phyloP scores from a whole-genome alignment of 1,140 invertebrate genomes.

The Eupeodes corollae region DNA sequence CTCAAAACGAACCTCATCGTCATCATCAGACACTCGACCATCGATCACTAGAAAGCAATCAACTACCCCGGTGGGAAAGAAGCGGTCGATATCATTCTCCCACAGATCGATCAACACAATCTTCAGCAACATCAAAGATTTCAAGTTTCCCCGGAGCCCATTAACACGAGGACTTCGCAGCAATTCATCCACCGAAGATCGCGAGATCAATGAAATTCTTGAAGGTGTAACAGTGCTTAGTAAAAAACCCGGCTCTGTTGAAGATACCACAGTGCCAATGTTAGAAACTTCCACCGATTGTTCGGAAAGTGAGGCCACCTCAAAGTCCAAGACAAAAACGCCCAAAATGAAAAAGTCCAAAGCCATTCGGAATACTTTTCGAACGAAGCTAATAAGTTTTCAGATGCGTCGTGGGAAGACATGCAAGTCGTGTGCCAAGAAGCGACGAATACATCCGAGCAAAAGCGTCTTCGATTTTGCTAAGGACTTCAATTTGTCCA shows the following conservation, averaged over 20 bases:
- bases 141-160: constrained; percentile 22
- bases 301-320: constrained; percentile 2
- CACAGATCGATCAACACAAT: constrained; percentile 32
- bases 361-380: constrained; percentile 34
- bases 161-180: constrained; percentile 18
- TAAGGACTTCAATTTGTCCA: constrained; percentile 10
- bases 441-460: constrained; percentile 30
- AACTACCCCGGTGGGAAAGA: constrained; percentile 16
- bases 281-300: not conserved
- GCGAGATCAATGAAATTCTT: too few species aligned
- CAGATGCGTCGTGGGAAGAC: constrained; percentile 22
- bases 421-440: constrained; percentile 31
- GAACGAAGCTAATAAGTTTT: constrained; percentile 27
- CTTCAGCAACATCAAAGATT: constrained; percentile 30
- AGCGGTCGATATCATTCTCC: constrained; percentile 29
- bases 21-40: constrained; percentile 23
- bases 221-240: not conserved
- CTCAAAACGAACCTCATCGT: constrained; percentile 22
- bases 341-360: constrained; percentile 35
- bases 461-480: constrained; percentile 29
- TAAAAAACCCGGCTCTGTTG: not conserved
- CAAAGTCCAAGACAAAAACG: constrained; percentile 36
- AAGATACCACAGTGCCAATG: not conserved
- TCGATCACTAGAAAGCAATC: constrained; percentile 11
- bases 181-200: not conserved